A percentile compares a stretch with the other conserved stretches of the same genome.
These are phyloP conservation scores for Lota lota DNA, from an alignment of 2,113 vertebrate genomes.

Conservation along the genomic window DNA sequence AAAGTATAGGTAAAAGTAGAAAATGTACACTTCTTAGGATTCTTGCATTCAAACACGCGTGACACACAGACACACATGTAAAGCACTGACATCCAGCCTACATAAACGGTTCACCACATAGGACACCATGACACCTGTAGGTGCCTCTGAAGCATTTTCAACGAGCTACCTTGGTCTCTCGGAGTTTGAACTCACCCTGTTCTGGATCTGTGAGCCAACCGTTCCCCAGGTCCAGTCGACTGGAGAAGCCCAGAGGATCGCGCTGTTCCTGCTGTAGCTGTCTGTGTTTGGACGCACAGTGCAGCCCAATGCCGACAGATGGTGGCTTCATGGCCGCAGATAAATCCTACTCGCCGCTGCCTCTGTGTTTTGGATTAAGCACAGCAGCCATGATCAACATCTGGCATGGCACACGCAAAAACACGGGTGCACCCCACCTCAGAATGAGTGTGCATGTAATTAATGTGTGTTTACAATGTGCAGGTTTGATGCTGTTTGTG, in stretches of 20 bases:
- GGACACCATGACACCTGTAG: too few relatives aligned
- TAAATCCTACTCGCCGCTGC: conserved; percentile 72
- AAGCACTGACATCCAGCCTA: too few relatives aligned
- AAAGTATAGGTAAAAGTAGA: too few relatives aligned
- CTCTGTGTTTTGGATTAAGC: conserved; percentile 72
- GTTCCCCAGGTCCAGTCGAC: conserved; percentile 12
- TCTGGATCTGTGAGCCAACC: conserved; percentile 8
- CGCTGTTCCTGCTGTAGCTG: conserved; percentile 9
- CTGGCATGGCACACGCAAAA: conserved; percentile 49
- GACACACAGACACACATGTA: too few relatives aligned
- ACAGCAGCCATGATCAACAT: conserved; percentile 66
- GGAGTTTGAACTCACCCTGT: neutral
- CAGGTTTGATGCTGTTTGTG: neutral
- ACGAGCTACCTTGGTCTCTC: too few relatives aligned
- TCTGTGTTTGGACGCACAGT: conserved; percentile 20
- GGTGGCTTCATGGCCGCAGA: conserved; percentile 62
- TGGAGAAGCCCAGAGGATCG: conserved; percentile 19
- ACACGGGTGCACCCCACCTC: too few relatives aligned
- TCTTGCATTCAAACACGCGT: too few relatives aligned
- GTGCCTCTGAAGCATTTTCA: too few relatives aligned
- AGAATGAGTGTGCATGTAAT: too few relatives aligned
- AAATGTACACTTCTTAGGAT: too few relatives aligned
- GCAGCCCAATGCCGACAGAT: conserved; percentile 66
- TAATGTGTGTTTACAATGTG: conserved; percentile 16
- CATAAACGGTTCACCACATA: too few relatives aligned